Conservation (phyloP, 2,888 invertebrate genomes). For the Lithodes maja region DNA sequence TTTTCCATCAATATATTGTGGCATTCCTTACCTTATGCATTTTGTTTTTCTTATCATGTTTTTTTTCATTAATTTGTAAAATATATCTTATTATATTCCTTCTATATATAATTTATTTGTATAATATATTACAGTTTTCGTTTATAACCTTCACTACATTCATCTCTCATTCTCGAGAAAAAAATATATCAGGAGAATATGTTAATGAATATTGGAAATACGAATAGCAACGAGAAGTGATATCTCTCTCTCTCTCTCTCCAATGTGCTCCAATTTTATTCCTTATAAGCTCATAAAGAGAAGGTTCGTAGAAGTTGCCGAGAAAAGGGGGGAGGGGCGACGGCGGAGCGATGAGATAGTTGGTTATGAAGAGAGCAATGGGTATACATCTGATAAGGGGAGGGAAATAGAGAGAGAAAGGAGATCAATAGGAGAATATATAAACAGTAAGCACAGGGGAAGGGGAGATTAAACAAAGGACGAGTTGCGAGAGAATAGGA, state of each 20-base stretch:
- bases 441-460: background rate
- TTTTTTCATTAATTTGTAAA: no score
- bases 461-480: background rate
- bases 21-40: no score
- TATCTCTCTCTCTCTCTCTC: background rate
- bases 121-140: background rate
- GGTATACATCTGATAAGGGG: background rate
- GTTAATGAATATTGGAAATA: background rate
- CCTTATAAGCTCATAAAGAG: constrained; percentile 37
- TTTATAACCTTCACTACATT: background rate
- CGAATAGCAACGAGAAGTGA: background rate
- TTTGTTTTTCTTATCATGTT: no score
- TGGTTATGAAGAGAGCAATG: background rate
- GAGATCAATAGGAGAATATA: background rate
- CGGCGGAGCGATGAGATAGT: constrained; percentile 10
- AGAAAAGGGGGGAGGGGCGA: constrained; percentile 16
- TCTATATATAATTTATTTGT: background rate
- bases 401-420: constrained; percentile 10
- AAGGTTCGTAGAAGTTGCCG: background rate
- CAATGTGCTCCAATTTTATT: constrained; percentile 19
- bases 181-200: background rate
- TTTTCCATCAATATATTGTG: no score
- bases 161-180: background rate
- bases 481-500: background rate
- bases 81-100: background rate